Conservation (phyloP, 2,888 invertebrate species). For the Lottia gigantea region DNA sequence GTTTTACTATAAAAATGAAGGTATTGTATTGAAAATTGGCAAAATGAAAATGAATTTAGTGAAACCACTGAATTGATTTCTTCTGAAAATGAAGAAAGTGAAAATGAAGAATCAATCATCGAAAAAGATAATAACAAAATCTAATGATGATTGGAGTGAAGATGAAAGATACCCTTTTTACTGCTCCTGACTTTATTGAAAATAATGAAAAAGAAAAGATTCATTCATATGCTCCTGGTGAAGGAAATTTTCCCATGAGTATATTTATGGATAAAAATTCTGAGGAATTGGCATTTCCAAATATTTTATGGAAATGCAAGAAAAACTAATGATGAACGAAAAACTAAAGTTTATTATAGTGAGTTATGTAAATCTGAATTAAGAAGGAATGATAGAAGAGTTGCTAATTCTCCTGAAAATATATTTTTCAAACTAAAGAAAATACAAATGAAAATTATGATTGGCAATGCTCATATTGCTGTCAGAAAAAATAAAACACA, state of each 20-base stretch:
- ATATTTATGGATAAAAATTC: slow-evolving; percentile 9
- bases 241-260: neutral
- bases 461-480: neutral
- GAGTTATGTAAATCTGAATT: neutral
- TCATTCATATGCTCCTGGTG: too few relatives aligned
- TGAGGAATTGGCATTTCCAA: neutral
- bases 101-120: slow-evolving; percentile 12
- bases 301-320: slow-evolving; percentile 4
- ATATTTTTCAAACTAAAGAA: neutral
- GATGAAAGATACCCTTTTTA: neutral
- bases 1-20: slow-evolving; percentile 6
- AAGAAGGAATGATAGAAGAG: neutral
- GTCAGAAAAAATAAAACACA: slow-evolving; percentile 2
- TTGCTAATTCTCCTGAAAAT: neutral
- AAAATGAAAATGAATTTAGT: neutral
- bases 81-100: slow-evolving; percentile 22
- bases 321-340: neutral
- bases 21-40: neutral
- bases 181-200: neutral
- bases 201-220: too few relatives aligned
- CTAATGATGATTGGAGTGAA: neutral
- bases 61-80: neutral
- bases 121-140: neutral
- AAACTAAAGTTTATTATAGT: neutral
- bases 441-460: neutral